phyloP scores from a whole-genome alignment of 2,888 invertebrate species.

The Sarcophaga caerulescens region DNA sequence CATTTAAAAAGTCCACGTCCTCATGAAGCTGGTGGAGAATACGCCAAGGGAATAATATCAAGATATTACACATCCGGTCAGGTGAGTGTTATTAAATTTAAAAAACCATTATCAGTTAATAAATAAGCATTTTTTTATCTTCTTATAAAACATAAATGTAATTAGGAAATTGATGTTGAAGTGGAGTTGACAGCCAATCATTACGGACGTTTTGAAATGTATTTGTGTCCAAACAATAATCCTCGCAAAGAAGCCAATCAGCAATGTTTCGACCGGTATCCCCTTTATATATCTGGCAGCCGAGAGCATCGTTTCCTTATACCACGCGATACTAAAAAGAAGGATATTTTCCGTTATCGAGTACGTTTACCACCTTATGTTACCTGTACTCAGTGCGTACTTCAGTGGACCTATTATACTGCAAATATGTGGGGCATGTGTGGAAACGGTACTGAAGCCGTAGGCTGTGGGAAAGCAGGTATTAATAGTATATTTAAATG shows the following conservation, averaged over 20 bases:
- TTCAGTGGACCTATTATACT: conserved; percentile 97
- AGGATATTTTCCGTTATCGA: conserved; percentile 85
- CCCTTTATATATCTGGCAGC: conserved; percentile 88
- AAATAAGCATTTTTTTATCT: background rate
- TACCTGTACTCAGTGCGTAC: conserved; percentile 93
- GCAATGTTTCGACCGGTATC: conserved; percentile 91
- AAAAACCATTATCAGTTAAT: background rate
- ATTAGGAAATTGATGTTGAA: conserved; percentile 90
- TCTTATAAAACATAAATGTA: background rate
- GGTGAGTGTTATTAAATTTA: conserved; percentile 81
- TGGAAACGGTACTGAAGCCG: conserved; percentile 91
- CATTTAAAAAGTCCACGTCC: conserved; percentile 87
- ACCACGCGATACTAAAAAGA: conserved; percentile 87
- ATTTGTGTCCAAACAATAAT: conserved; percentile 93
- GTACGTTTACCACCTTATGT: conserved; percentile 91
- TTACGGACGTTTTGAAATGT: conserved; percentile 92
- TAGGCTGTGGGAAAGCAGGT: conserved; percentile 92
- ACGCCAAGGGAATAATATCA: conserved; percentile 91
- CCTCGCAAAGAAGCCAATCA: conserved; percentile 89
- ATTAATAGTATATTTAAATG: background rate
- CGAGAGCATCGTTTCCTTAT: conserved; percentile 87
- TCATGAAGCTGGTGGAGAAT: conserved; percentile 94
- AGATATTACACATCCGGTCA: conserved; percentile 92
- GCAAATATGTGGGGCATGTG: conserved; percentile 95
- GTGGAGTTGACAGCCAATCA: conserved; percentile 95